A percentile compares a stretch with the other conserved stretches of the same genome.
Evolutionary conservation across 2,888 invertebrate species (phyloP).

Genomic region (Oegoconia quadripuncta): DNA sequence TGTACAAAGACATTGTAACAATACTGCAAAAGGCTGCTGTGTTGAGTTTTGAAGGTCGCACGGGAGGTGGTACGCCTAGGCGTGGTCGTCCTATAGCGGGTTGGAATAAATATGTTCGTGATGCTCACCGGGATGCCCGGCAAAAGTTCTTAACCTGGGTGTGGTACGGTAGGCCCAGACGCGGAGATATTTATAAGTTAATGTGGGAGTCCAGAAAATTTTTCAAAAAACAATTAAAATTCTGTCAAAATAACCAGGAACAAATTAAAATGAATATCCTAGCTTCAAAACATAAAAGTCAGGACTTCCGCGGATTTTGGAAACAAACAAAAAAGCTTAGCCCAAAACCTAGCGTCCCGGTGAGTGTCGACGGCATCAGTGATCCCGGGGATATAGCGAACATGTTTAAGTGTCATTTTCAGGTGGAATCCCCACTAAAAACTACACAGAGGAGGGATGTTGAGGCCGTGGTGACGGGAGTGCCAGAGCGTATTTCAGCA

Average conservation of each 20-base stretch:
- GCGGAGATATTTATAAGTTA: neutral
- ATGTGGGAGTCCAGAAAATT: conserved; percentile 1
- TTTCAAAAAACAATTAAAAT: conserved; percentile 1
- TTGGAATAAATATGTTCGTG: conserved; percentile 6
- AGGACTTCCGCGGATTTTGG: conserved; percentile 10
- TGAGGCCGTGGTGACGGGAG: no score
- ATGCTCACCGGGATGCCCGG: conserved; percentile 10
- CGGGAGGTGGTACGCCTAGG: neutral
- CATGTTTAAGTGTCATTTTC: neutral
- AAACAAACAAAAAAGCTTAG: conserved; percentile 9
- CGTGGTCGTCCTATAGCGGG: neutral
- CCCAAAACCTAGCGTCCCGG: conserved; percentile 6
- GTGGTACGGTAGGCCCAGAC: conserved; percentile 5
- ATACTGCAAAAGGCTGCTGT: conserved; percentile 1
- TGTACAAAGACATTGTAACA: neutral
- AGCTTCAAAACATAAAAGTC: conserved; percentile 5
- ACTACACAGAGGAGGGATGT: no score
- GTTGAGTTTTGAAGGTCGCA: neutral
- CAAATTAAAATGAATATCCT: conserved; percentile 15
- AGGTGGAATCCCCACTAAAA: no score
- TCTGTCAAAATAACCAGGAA: no score
- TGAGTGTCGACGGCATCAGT: no score
- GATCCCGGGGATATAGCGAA: conserved; percentile 2
- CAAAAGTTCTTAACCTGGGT: conserved; percentile 9
- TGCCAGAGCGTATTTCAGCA: no score